A percentile compares a stretch with the other conserved stretches of the same genome.
Conservation (phyloP, 2,888 invertebrate genomes). For the Tenthredo amoena region DNA sequence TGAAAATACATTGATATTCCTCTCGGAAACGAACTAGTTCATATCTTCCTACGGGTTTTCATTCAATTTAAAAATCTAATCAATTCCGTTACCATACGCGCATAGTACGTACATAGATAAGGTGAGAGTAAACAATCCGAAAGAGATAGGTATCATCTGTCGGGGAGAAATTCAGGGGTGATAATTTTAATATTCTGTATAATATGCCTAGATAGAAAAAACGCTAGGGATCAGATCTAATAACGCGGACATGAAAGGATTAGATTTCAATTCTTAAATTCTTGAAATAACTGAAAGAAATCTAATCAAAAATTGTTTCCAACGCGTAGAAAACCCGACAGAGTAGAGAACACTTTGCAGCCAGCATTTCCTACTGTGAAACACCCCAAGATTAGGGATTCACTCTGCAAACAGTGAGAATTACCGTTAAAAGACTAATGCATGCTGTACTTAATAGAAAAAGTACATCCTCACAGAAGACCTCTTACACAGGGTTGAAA, state of each 20-base stretch:
- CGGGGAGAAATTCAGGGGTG: not conserved
- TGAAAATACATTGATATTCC: not conserved
- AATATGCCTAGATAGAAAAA: not conserved
- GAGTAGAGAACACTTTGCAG: no score
- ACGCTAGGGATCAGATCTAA: not conserved
- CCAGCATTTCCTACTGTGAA: no score
- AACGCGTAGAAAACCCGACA: no score
- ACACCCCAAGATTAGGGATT: no score
- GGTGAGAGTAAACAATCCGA: not conserved
- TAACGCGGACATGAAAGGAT: not conserved
- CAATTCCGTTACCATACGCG: not conserved
- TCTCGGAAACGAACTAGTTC: not conserved
- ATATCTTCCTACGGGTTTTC: not conserved
- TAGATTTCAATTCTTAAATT: no score
- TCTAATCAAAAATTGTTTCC: no score
- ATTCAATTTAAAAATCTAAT: not conserved
- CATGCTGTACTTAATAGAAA: no score
- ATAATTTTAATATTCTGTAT: not conserved
- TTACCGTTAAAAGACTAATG: no score
- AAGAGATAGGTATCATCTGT: not conserved
- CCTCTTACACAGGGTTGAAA: no score
- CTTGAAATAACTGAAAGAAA: no score
- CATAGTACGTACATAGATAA: not conserved
- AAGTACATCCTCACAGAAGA: no score
- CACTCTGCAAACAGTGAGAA: no score